Evolutionary conservation across 2,113 vertebrate species (phyloP).

Genomic region (Aptenodytes forsteri): DNA sequence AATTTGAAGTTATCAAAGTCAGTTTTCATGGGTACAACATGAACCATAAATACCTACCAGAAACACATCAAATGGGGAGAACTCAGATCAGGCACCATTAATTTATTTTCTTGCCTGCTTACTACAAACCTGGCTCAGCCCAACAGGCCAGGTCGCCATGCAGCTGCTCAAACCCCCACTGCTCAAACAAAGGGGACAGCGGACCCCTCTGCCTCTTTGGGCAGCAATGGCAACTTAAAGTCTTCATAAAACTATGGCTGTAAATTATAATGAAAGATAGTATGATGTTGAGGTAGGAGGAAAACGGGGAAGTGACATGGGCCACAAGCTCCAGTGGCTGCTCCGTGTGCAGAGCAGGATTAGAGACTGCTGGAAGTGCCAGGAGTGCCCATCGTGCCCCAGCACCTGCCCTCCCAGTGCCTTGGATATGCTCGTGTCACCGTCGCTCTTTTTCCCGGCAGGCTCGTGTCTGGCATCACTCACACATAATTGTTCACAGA

Average conservation of each 20-base stretch:
- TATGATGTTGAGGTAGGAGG: fast-evolving
- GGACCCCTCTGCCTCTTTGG: not conserved
- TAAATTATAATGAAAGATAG: not conserved
- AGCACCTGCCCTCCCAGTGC: fast-evolving
- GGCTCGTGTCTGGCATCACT: not conserved
- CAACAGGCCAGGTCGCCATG: fast-evolving
- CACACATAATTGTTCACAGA: not conserved
- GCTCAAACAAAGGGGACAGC: not conserved
- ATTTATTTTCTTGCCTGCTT: not conserved
- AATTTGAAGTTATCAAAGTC: not conserved
- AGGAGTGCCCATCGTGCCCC: fast-evolving
- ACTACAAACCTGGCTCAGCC: not conserved
- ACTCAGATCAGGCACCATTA: fast-evolving
- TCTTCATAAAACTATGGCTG: not conserved
- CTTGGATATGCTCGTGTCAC: not conserved
- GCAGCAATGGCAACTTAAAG: not conserved
- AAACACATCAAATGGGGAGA: fast-evolving
- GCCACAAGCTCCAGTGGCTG: not conserved
- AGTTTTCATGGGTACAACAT: not conserved
- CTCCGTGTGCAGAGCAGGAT: fast-evolving
- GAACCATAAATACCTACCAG: not conserved
- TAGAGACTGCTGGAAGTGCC: not conserved
- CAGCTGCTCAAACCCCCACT: not conserved
- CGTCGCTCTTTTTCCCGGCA: fast-evolving
- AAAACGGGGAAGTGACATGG: fast-evolving